Evolutionary conservation across 1,140 invertebrate species (phyloP).

Genomic region (Neodiprion fabricii): DNA sequence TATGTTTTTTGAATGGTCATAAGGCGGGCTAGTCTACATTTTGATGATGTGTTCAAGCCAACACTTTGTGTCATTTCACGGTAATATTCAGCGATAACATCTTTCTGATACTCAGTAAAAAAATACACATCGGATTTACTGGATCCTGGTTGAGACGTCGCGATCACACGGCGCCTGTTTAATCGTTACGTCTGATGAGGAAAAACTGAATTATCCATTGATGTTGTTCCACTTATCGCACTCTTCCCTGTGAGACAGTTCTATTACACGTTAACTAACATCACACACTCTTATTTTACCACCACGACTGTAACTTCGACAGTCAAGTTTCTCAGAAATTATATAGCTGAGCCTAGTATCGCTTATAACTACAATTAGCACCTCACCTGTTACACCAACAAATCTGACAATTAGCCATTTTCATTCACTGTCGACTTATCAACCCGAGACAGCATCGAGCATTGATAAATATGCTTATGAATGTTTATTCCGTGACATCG

Average conservation of each 20-base stretch:
- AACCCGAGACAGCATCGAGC: not conserved
- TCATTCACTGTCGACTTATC: constrained; percentile 37
- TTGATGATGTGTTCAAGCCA: constrained; percentile 34
- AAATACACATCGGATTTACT: not conserved
- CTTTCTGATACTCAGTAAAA: not conserved
- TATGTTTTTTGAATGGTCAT: constrained; percentile 51
- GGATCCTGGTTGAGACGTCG: not conserved
- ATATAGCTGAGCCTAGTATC: not conserved
- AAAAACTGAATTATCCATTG: not conserved
- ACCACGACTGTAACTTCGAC: constrained; percentile 20
- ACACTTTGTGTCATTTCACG: not conserved
- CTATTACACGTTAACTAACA: not conserved
- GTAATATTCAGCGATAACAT: not conserved
- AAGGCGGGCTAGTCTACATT: constrained; percentile 40
- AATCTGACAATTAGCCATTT: constrained; percentile 58
- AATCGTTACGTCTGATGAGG: too few relatives aligned
- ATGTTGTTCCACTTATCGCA: constrained; percentile 22
- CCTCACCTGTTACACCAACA: constrained; percentile 56
- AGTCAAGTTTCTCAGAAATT: constrained; percentile 16
- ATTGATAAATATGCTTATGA: constrained; percentile 6
- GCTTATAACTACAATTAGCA: constrained; percentile 17
- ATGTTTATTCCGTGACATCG: constrained; percentile 5
- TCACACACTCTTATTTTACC: not conserved
- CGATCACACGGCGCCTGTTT: not conserved
- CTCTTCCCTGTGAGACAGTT: constrained; percentile 27